phyloP scores from a whole-genome alignment of 1,140 invertebrate genomes.

The Penaeus chinensis region DNA sequence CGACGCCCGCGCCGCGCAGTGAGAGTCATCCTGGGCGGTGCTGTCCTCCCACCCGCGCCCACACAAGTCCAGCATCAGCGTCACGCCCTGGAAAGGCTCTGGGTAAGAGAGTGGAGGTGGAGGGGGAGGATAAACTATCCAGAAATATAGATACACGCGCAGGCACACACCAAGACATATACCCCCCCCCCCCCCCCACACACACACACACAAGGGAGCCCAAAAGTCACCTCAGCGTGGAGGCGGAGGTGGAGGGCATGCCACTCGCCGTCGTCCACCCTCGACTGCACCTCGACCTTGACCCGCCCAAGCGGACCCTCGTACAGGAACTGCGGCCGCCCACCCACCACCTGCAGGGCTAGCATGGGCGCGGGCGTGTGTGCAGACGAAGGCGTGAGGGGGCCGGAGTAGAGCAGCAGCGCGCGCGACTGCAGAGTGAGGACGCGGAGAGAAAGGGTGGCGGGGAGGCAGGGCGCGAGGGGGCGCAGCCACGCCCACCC shows the following conservation, averaged over 20 bases:
- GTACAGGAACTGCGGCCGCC: conserved; percentile 20
- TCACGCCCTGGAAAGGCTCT: neutral
- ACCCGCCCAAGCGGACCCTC: conserved; percentile 22
- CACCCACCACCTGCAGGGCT: conserved; percentile 32
- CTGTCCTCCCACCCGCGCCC: conserved; percentile 30
- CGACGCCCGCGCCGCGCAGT: conserved; percentile 23
- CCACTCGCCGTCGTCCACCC: conserved; percentile 35
- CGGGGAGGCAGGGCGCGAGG: conserved; percentile 32
- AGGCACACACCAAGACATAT: too few species aligned
- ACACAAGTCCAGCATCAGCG: conserved; percentile 41
- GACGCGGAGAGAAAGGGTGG: conserved; percentile 23
- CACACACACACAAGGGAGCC: too few species aligned
- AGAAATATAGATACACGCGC: too few species aligned
- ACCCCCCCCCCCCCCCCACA: too few species aligned
- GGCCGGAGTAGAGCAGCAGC: conserved; percentile 37
- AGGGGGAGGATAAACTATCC: too few species aligned
- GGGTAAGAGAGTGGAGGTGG: too few species aligned
- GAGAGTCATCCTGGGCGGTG: neutral
- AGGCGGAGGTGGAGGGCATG: conserved; percentile 22
- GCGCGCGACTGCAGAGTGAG: conserved; percentile 19
- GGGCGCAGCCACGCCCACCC: conserved; percentile 43
- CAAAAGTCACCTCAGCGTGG: neutral
- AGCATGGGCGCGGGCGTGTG: conserved; percentile 34
- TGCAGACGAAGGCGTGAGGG: neutral
- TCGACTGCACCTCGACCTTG: conserved; percentile 14